phyloP scores from a whole-genome alignment of 2,888 invertebrate species.

The Maniola hyperantus region DNA sequence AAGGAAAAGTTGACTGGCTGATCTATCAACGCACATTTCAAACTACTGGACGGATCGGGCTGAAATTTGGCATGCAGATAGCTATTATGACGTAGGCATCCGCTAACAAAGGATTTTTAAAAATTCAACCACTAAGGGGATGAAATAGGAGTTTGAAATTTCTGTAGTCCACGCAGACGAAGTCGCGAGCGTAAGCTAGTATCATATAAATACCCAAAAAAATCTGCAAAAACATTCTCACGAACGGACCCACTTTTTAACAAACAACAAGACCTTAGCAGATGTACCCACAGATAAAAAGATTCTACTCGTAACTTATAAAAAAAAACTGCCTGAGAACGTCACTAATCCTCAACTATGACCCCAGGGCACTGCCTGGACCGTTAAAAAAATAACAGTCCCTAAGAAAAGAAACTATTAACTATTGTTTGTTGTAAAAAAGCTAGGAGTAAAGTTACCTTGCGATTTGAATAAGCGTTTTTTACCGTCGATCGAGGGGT shows the following conservation, averaged over 20 bases:
- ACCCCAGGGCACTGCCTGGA: conserved; percentile 73
- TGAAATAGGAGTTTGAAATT: too few relatives aligned
- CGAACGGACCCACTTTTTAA: conserved; percentile 53
- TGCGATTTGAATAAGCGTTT: conserved; percentile 73
- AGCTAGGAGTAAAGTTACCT: conserved; percentile 68
- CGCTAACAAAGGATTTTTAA: too few relatives aligned
- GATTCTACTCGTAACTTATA: conserved; percentile 41
- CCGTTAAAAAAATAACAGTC: conserved; percentile 71
- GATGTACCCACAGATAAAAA: conserved; percentile 66
- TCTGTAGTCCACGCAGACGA: too few relatives aligned
- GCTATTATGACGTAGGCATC: too few relatives aligned
- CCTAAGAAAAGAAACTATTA: conserved; percentile 67
- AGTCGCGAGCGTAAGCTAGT: too few relatives aligned
- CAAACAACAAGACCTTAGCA: conserved; percentile 53
- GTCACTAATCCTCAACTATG: conserved; percentile 74
- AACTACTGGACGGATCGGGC: too few relatives aligned
- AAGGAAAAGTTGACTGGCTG: too few relatives aligned
- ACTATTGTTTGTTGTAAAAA: conserved; percentile 73
- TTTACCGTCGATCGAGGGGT: conserved; percentile 67
- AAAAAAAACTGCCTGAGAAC: conserved; percentile 73
- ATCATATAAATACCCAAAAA: background rate
- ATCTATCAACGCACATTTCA: too few relatives aligned
- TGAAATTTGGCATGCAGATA: too few relatives aligned
- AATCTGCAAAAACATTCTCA: conserved; percentile 42
- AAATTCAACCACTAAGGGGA: too few relatives aligned